Evolutionary conservation across 2,888 invertebrate species (phyloP).

Genomic region (Idaea dimidiata): DNA sequence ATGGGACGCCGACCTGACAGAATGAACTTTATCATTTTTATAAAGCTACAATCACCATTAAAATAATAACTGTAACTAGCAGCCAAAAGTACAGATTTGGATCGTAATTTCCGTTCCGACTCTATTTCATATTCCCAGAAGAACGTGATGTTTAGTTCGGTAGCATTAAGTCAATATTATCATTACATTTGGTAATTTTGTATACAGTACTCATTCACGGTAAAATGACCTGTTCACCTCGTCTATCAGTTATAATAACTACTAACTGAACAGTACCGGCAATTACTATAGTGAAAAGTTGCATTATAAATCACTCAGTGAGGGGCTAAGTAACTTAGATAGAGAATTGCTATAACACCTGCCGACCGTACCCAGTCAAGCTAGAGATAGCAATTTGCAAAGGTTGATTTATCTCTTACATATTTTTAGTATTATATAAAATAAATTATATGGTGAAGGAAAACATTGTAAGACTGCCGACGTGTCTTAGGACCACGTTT

Average conservation of each 20-base stretch:
- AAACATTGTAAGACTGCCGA: too few species aligned
- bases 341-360: slow-evolving; percentile 54
- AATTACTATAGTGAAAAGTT: slow-evolving; percentile 49
- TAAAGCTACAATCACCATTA: slow-evolving; percentile 20
- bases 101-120: slow-evolving; percentile 26
- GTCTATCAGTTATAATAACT: background rate
- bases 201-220: slow-evolving; percentile 4
- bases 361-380: slow-evolving; percentile 30
- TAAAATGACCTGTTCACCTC: slow-evolving; percentile 14
- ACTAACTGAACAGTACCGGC: slow-evolving; percentile 11
- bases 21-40: slow-evolving; percentile 15
- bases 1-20: slow-evolving; percentile 53
- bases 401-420: slow-evolving; percentile 5
- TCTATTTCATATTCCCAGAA: slow-evolving; percentile 26
- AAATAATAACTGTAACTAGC: slow-evolving; percentile 21
- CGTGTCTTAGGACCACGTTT: too few species aligned
- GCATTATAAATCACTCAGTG: slow-evolving; percentile 61
- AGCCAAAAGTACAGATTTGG: slow-evolving; percentile 11
- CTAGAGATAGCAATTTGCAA: slow-evolving; percentile 42
- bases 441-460: too few species aligned
- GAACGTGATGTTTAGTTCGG: slow-evolving; percentile 23
- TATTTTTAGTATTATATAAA: background rate
- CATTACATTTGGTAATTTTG: background rate
- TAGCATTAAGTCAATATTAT: slow-evolving; percentile 1
- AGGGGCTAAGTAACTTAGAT: slow-evolving; percentile 58